Evolutionary conservation across 2,113 vertebrate genomes (phyloP).

Genomic region (Dipodomys merriami): DNA sequence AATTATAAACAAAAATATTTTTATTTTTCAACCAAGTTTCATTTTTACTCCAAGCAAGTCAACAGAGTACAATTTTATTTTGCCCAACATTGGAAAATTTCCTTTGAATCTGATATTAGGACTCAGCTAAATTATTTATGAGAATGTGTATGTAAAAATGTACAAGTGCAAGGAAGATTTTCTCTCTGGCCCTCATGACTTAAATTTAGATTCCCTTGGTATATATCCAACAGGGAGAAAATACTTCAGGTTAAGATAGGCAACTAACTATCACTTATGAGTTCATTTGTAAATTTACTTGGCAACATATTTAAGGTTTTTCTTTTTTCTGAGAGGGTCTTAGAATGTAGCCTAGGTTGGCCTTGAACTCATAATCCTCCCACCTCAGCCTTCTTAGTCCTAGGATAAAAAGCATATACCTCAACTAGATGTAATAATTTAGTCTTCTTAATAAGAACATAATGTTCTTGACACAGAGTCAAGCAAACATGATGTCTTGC

Average conservation of each 20-base stretch:
- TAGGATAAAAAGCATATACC: no score
- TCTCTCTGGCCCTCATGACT: not conserved
- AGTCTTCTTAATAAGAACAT: no score
- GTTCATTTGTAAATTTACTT: not conserved
- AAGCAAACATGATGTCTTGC: conserved; percentile 5
- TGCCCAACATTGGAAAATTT: not conserved
- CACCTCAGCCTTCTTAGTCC: no score
- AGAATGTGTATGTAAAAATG: not conserved
- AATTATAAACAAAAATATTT: conserved; percentile 2
- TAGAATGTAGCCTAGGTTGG: no score
- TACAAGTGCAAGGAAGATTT: not conserved
- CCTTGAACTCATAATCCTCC: no score
- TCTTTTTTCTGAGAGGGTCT: not conserved
- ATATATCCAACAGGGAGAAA: no score
- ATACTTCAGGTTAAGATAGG: no score
- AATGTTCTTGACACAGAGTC: no score
- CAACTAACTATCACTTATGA: no score
- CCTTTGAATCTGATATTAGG: conserved; percentile 30
- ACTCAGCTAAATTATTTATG: conserved; percentile 35
- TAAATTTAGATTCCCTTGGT: not conserved
- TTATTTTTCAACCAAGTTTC: conserved; percentile 24
- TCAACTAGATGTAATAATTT: no score
- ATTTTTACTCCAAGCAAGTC: not conserved
- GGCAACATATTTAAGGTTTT: not conserved
- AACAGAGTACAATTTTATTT: not conserved